These are phyloP conservation scores for Marisa cornuarietis DNA, from an alignment of 1,140 invertebrate genomes.

Conservation along the genomic window DNA sequence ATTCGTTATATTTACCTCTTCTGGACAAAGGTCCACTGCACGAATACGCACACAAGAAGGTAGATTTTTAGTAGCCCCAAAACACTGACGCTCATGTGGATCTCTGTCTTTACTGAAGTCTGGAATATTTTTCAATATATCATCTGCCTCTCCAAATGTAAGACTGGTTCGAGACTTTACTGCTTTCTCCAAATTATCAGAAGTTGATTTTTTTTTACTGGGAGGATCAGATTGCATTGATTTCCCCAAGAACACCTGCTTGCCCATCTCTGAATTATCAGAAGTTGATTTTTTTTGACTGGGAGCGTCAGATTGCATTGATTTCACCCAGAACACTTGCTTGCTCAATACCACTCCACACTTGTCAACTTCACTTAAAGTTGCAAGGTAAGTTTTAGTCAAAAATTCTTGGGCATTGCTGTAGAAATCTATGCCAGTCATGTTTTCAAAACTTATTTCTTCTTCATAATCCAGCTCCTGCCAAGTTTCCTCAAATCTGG, in stretches of 20 bases:
- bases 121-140: background rate
- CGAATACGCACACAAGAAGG: conserved; percentile 4
- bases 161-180: background rate
- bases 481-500: conserved; percentile 13
- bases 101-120: background rate
- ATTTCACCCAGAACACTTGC: conserved; percentile 9
- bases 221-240: background rate
- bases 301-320: background rate
- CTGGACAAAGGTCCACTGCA: background rate
- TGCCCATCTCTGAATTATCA: too few relatives aligned
- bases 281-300: background rate
- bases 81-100: background rate
- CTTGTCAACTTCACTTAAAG: background rate
- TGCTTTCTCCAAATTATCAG: background rate
- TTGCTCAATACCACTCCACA: background rate
- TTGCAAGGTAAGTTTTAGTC: background rate
- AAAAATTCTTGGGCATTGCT: conserved; percentile 1
- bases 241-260: conserved; percentile 9
- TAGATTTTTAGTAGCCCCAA: background rate
- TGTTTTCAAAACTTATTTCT: background rate
- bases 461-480: conserved; percentile 6
- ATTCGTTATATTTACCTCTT: background rate
- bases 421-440: conserved; percentile 7
- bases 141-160: background rate
- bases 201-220: background rate